A percentile compares a stretch with the other conserved stretches of the same genome.
These are phyloP conservation scores for Caenorhabditis uteleia DNA, from an alignment of 2,888 invertebrate species.

Conservation along the genomic window DNA sequence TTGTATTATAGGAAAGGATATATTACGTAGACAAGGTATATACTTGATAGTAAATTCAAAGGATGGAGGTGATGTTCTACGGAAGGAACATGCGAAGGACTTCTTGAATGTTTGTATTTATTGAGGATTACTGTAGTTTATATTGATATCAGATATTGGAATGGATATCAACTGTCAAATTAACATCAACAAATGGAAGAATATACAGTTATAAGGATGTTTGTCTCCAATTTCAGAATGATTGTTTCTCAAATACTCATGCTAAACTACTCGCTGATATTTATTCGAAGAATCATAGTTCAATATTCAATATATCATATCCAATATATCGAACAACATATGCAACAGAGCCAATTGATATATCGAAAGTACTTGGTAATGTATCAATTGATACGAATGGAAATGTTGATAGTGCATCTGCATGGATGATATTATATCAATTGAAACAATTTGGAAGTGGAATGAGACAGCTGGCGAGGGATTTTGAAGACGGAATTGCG, in stretches of 20 bases:
- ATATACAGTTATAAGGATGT: conserved; percentile 43
- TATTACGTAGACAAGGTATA: conserved; percentile 57
- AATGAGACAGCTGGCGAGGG: conserved; percentile 32
- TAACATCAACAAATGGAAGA: conserved; percentile 23
- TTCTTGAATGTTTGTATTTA: conserved; percentile 53
- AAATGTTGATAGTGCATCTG: conserved; percentile 43
- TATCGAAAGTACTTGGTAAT: conserved; percentile 50
- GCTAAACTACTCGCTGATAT: conserved; percentile 56
- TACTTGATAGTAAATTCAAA: conserved; percentile 55
- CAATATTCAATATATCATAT: conserved; percentile 55
- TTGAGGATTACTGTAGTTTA: too few species aligned
- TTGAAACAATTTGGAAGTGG: conserved; percentile 43
- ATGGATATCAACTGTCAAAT: conserved; percentile 44
- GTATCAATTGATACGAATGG: conserved; percentile 31
- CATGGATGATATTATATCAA: conserved; percentile 63
- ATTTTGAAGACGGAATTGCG: conserved; percentile 54
- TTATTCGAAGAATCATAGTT: conserved; percentile 48
- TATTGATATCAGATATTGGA: too few species aligned
- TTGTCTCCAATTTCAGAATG: conserved; percentile 54
- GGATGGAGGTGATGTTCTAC: conserved; percentile 36
- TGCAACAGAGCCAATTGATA: conserved; percentile 59
- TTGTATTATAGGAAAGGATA: conserved; percentile 55
- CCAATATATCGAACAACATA: conserved; percentile 55
- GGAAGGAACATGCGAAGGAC: conserved; percentile 44
- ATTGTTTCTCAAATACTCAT: conserved; percentile 61